A percentile compares a stretch with the other conserved stretches of the same genome.
Conservation (phyloP, 2,113 vertebrate genomes). For the Cariama cristata region DNA sequence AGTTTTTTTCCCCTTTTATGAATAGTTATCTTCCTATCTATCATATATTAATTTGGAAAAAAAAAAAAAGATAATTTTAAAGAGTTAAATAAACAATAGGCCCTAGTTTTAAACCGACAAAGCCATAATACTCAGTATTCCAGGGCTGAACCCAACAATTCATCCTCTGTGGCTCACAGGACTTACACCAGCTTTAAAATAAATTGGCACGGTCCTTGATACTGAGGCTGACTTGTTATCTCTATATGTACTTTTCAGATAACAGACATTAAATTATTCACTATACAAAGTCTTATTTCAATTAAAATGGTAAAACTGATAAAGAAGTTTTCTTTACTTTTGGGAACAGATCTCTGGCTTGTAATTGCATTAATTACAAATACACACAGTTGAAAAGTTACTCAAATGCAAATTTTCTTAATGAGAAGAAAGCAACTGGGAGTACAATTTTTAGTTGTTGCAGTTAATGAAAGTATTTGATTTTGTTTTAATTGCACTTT, state of each 20-base stretch:
- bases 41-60: not conserved
- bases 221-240: constrained; percentile 48
- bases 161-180: constrained; percentile 23
- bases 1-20: not conserved
- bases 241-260: constrained; percentile 57
- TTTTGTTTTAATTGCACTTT: constrained; percentile 77
- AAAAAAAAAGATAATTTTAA: not conserved
- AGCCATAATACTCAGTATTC: constrained; percentile 26
- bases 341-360: constrained; percentile 60
- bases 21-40: not conserved
- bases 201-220: constrained; percentile 29
- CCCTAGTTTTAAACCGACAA: not conserved
- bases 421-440: constrained; percentile 64
- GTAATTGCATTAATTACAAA: constrained; percentile 73
- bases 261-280: constrained; percentile 68
- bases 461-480: constrained; percentile 68
- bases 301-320: constrained; percentile 70
- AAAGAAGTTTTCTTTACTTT: constrained; percentile 66
- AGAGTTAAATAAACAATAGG: not conserved
- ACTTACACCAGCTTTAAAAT: constrained; percentile 27
- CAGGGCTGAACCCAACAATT: not conserved
- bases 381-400: constrained; percentile 62
- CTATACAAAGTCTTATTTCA: constrained; percentile 61
- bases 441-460: constrained; percentile 67
- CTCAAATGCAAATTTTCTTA: constrained; percentile 70